Base-by-base conservation (phyloP, 1,140 invertebrate species). In the Lutraria rhynchaena region DNA sequence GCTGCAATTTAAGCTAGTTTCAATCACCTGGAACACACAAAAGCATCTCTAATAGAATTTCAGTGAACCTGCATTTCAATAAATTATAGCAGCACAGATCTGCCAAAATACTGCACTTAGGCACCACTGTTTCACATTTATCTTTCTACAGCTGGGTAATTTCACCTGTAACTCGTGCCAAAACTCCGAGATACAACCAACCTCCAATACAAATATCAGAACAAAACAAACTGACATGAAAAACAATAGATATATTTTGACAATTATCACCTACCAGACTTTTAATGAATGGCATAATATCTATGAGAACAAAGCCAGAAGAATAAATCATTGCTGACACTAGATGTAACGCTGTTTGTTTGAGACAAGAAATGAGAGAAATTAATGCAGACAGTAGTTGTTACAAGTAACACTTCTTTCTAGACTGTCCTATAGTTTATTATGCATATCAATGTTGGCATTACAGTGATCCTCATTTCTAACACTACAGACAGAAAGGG, bases 201-300 rank as follows among this genome's bases (percentile, higher is more conserved):
- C 35, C 13, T 63, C 60, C 35, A 63, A 63, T 63, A 63, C 60
- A 63, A 63, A 63, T 63, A 63, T 37, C 60, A 35, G 22, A 67
- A 49, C 41, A 67, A 67, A 67, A 67, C 63, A 67, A 63, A 67
- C 63, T 67, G 63, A 67, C 63, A 67, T 67, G 63, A 46, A 67
- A 67, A 67, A 67, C 63, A 67, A 67, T 67, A 67, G 63, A 67
- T 67, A 49, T 67, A 41, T 67, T 67, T 67, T 67, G 63, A 67
- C 63, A 67, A 67, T 67, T 67, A 67, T 67, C 63, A 17, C 63
- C 63, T 67, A 67, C n/a, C 60, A 67, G 37, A 41, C 63, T 67
- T 67, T 67, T 67, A 67, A 67, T 67, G 63, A 49, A 67, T 67
- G 44, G 63, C 33, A 49, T 67, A 46, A 67, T 67, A 27, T 67